phyloP scores from a whole-genome alignment of 2,113 vertebrate species.

The Pogonocichla stellata region DNA sequence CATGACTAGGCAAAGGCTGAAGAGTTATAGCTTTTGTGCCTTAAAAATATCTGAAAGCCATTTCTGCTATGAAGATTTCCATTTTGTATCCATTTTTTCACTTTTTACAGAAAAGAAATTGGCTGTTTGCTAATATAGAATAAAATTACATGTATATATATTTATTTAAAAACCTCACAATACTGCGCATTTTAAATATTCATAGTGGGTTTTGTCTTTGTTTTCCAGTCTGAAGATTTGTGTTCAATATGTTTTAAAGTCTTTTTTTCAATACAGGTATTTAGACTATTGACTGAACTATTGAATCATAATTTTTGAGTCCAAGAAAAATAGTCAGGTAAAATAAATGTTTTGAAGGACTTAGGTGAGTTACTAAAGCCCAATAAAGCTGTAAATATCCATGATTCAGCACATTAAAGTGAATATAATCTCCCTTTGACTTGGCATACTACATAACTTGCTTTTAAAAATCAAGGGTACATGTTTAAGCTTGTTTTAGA shows the following conservation, averaged over 20 bases:
- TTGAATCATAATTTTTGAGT: background rate
- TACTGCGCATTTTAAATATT: background rate
- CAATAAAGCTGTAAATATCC: background rate
- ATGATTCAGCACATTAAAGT: background rate
- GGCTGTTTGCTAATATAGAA: background rate
- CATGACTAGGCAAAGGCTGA: background rate
- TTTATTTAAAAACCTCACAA: background rate
- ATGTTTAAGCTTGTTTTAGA: background rate
- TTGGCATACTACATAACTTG: background rate
- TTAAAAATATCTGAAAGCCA: background rate
- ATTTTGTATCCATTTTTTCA: background rate
- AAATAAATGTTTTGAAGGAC: background rate
- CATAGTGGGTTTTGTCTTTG: background rate
- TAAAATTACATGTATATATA: constrained; percentile 11
- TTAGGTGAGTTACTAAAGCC: background rate
- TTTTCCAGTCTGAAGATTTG: background rate
- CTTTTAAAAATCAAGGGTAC: background rate
- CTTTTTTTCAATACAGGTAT: background rate
- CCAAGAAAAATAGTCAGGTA: background rate
- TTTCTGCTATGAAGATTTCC: background rate
- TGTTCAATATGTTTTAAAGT: background rate
- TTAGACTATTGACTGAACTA: background rate
- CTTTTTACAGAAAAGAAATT: background rate
- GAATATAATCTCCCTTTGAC: background rate
- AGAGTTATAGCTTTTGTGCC: background rate